Evolutionary conservation across 2,888 invertebrate species (phyloP), one percentile per base, ranked within the genome.

Genomic region (Dione juno): DNA sequence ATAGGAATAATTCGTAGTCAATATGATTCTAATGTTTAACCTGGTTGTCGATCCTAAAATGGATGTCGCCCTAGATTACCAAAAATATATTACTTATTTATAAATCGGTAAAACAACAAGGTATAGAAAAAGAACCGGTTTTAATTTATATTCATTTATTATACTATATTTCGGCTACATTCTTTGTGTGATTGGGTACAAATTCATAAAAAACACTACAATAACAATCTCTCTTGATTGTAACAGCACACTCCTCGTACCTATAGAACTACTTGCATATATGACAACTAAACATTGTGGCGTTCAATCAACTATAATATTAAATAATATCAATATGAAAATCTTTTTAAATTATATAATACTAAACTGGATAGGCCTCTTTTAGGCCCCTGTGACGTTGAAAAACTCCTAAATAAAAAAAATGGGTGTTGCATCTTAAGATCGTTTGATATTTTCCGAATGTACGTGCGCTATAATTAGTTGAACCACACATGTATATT

Each of bases 111-210:
- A 19, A 37, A n/a, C 10, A 37, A 65, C 68, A 57, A 41, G 53
- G 53, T 40, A 61, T 52, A 67, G 75, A 37, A 48, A 14, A 63
- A 81, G 80, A 76, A 79, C 14, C 40, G 48, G 9, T 40, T 9
- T 13, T 16, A 3, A 35, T 41, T 52, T 67, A 61, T 3, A 35
- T 67, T 67, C 19, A 41, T 48, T 61, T 67, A 52, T 59, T 52
- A 75, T 77, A 70, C 77, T 79, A 78, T 80, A 80, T 83, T 77
- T 80, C 79, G 74, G 77, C 80, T 82, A 80, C 76, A 78, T 78
- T 58, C 14, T 78, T 81, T 80, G 78, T 80, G 84, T 82, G 77
- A 81, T 79, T 79, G 80, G 77, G 82, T 82, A 85, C 84, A 85
- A 85, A 80, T 80, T 76, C 80, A 80, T 80, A 75, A 77, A 77